Conservation (phyloP, 2,113 vertebrate genomes). For the Glareola pratincola region DNA sequence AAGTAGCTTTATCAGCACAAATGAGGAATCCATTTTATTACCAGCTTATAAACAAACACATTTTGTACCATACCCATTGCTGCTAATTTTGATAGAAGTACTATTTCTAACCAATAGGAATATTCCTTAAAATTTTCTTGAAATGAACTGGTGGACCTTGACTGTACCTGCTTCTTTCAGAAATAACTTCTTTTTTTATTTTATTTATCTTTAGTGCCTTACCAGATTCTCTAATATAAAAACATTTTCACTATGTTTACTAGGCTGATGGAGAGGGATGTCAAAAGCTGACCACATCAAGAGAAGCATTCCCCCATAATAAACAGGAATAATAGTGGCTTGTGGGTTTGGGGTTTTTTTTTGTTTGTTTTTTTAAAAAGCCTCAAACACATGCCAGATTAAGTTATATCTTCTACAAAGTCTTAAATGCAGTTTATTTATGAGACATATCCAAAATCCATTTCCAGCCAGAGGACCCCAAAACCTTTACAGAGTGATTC, state of each 20-base stretch:
- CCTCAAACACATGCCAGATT: neutral
- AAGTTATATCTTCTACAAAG: neutral
- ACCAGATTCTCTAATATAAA: neutral
- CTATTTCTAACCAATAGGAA: neutral
- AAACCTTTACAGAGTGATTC: neutral
- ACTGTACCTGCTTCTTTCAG: conserved; percentile 74
- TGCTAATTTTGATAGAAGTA: neutral
- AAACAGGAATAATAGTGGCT: conserved; percentile 65
- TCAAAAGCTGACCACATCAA: conserved; percentile 77
- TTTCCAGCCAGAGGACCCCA: neutral
- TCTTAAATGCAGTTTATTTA: neutral
- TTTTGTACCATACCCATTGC: neutral
- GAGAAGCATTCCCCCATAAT: conserved; percentile 75
- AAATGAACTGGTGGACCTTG: neutral
- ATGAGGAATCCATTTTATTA: neutral
- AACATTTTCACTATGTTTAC: conserved; percentile 72
- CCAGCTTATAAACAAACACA: neutral
- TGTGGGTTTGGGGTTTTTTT: neutral
- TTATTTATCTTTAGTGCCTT: neutral
- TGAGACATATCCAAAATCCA: neutral
- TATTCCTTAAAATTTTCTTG: conserved; percentile 20
- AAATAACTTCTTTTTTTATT: conserved; percentile 51
- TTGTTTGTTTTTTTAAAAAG: neutral
- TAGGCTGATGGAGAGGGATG: conserved; percentile 70
- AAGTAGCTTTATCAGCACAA: neutral